These are phyloP conservation scores for Salvelinus sp. DNA, from an alignment of 2,113 vertebrate genomes.

Conservation along the genomic window DNA sequence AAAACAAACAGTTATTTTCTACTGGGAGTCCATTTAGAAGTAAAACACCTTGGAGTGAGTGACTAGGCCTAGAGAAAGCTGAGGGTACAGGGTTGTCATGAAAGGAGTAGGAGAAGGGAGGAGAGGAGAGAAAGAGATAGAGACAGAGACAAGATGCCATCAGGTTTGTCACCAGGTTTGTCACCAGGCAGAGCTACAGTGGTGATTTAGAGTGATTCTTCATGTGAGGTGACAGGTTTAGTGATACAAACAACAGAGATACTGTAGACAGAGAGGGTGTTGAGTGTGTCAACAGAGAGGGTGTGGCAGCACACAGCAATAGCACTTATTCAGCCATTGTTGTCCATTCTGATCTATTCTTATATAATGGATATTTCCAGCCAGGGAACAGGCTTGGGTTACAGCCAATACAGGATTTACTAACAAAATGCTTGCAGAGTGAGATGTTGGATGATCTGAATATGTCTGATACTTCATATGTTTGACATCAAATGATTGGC, in stretches of 20 bases:
- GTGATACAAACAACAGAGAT: slow-evolving; percentile 52
- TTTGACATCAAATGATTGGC: no score
- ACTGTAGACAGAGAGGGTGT: slow-evolving; percentile 17
- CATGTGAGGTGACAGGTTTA: slow-evolving; percentile 55
- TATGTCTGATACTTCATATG: no score
- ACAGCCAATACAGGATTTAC: no score
- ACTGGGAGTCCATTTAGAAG: background rate
- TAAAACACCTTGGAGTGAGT: background rate
- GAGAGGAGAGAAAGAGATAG: slow-evolving; percentile 11
- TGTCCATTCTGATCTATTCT: background rate
- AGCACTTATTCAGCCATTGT: slow-evolving; percentile 48
- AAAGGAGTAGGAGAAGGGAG: slow-evolving; percentile 14
- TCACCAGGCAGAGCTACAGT: slow-evolving; percentile 44
- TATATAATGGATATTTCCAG: background rate
- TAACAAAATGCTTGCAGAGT: no score
- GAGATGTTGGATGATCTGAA: no score
- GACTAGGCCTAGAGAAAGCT: background rate
- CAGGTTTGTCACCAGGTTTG: slow-evolving; percentile 21
- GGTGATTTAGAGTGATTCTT: slow-evolving; percentile 62
- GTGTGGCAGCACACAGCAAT: slow-evolving; percentile 11
- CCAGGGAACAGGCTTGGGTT: no score
- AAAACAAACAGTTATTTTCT: background rate
- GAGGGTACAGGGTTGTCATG: background rate
- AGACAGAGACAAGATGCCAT: slow-evolving; percentile 25
- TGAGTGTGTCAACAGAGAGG: no score